Base-by-base conservation (phyloP, 2,888 invertebrate genomes). In the Synergus japonicus region DNA sequence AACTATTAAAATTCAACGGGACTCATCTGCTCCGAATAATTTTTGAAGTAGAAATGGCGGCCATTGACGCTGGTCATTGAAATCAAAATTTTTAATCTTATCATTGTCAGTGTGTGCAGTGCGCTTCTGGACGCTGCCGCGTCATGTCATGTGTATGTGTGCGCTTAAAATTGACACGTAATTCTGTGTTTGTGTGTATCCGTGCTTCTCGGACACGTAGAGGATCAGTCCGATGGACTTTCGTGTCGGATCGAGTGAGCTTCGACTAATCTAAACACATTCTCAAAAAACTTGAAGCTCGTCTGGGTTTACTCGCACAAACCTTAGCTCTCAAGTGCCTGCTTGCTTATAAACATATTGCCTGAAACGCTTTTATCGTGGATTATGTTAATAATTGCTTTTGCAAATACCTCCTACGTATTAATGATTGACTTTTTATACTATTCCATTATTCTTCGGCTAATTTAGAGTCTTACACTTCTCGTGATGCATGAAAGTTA, bases 21-120 rank as follows among this genome's bases (percentile, higher is more conserved):
- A 73, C 73, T 73, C 73, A 73, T 73, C 54, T 37, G 49, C 73
- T 73, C 54, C 49, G 37, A 73, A 29, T 49, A 73, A n/a, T 9
- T 37, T 37, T 37, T 37, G 37, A 37, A 81, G 81, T 81, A 80
- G 83, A 83, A 79, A 84, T 79, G 79, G 65, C 79, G 79, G 80
- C 79, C 84, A 82, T 86, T 76, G 80, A 83, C 76, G 77, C 81
- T 81, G 79, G 79, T 78, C 78, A 69, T 54, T 73, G 54, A 41
- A 37, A 49, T 12, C 29, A 73, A 69, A 69, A 73, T 73, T 54
- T 54, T 13, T 73, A 37, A 73, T 80, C 80, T 76, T 86, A 86
- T 88, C 88, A 91, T 91, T 91, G 90, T 91, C 90, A 91, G 90
- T 91, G 88, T 91, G 89, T 90, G 90, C 91, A 91, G 91, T 91